Evolutionary conservation across 2,888 invertebrate species (phyloP), one percentile per base, ranked within the genome.

Genomic region (Malacosoma neustria): DNA sequence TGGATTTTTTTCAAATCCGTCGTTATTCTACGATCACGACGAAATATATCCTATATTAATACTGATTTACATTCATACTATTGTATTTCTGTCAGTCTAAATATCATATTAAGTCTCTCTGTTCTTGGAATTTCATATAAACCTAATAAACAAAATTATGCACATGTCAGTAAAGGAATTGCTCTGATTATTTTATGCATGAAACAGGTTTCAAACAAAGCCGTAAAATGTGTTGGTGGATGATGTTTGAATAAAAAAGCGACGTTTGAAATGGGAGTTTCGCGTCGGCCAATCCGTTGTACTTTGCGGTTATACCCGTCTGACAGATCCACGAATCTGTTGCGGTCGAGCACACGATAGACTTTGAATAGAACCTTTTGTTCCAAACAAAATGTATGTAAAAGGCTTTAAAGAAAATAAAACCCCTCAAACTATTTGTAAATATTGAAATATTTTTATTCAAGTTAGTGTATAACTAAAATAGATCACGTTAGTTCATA

Each of bases 291-390:
- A 52, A 62, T 67, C 57, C 64, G 62, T 55, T 67, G 68, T 63
- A 71, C 63, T 64, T 60, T 77, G 81, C 62, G 81, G 80, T 76
- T 58, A 56, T 43, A 54, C 59, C 52, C 57, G 55, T 51, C 70
- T 74, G 81, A 77, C 75, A 73, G 71, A 60, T 51, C 59, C 71
- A 66, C 64, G 71, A 65, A 69, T 72, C 62, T 59, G 62, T 68
- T 67, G 69, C 59, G 61, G 67, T 62, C 57, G 60, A 62, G 64
- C 58, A 58, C 50, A 56, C 67, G 68, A 74, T 73, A 67, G 63
- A 73, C 62, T 72, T 72, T 64, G 61, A 71, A 68, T 65, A 60
- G 53, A 60, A 50, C 59, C 61, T 69, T 70, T 76, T 73, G 69
- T 70, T 64, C 49, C 40, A 39, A 54, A 50, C 56, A 49, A 66